Evolutionary conservation across 2,888 invertebrate species (phyloP).

Genomic region (Ichneumoninae sp.): DNA sequence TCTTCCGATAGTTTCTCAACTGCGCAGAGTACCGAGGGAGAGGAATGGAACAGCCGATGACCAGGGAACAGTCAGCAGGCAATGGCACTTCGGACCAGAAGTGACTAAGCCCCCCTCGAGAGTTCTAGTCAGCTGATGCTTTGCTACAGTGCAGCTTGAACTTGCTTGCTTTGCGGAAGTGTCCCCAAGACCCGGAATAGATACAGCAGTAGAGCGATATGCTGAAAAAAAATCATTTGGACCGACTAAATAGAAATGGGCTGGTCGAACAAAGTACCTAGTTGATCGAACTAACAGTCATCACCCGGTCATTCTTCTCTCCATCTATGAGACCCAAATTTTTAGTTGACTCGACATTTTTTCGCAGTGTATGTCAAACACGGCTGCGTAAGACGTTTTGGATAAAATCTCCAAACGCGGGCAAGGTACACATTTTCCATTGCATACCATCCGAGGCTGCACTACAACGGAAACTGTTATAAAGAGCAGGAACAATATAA

Average conservation of each 20-base stretch:
- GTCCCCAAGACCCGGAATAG: too few species aligned
- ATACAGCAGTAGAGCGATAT: too few species aligned
- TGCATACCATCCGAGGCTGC: neutral
- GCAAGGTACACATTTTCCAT: neutral
- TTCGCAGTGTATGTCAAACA: neutral
- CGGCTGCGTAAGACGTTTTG: neutral
- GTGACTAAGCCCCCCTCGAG: neutral
- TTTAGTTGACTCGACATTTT: too few species aligned
- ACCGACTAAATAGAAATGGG: too few species aligned
- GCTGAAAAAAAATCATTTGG: too few species aligned
- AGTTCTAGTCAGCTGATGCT: conserved; percentile 1
- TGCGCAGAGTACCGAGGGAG: conserved; percentile 1
- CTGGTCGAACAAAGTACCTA: too few species aligned
- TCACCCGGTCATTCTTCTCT: too few species aligned
- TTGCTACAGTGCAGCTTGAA: neutral
- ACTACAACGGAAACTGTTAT: neutral
- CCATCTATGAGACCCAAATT: too few species aligned
- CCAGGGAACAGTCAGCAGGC: neutral
- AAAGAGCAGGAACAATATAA: conserved; percentile 32
- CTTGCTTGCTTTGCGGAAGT: too few species aligned
- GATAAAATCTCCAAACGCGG: neutral
- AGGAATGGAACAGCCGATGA: neutral
- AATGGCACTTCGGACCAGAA: neutral
- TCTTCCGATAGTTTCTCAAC: neutral
- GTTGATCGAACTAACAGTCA: too few species aligned